These are phyloP conservation scores for Drosophila ustulata DNA, from an alignment of 2,888 invertebrate genomes.

Conservation along the genomic window DNA sequence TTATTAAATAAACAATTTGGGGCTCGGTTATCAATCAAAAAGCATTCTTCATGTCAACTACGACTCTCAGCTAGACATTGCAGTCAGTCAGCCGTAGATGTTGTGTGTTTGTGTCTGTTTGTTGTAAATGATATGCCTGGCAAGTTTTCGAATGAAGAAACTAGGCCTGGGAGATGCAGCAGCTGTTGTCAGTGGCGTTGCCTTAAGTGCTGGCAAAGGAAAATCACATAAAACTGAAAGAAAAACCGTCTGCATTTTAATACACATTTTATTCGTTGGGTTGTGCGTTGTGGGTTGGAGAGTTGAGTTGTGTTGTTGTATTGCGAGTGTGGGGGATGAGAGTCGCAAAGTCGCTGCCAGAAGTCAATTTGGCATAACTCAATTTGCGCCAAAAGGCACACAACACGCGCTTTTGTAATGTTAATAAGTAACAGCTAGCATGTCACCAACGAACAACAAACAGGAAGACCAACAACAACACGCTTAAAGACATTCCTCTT, in stretches of 20 bases:
- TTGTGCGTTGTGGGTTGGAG: not conserved
- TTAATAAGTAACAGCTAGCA: conserved; percentile 64
- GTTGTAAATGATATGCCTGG: conserved; percentile 54
- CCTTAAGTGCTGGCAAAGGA: conserved; percentile 67
- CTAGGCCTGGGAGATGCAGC: conserved; percentile 71
- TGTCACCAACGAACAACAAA: conserved; percentile 30
- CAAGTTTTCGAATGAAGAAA: conserved; percentile 37
- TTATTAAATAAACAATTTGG: conserved; percentile 72
- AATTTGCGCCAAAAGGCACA: conserved; percentile 67
- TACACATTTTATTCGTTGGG: conserved; percentile 37
- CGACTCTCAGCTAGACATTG: conserved; percentile 30
- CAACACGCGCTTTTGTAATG: conserved; percentile 74
- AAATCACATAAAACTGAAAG: conserved; percentile 48
- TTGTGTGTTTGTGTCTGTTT: conserved; percentile 14
- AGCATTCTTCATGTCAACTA: conserved; percentile 65
- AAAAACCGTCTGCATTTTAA: conserved; percentile 67
- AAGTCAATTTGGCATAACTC: conserved; percentile 77
- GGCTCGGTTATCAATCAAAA: conserved; percentile 72
- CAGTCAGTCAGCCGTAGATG: conserved; percentile 25
- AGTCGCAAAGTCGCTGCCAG: conserved; percentile 25
- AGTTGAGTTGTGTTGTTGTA: too few relatives aligned
- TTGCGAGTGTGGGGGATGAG: not conserved
- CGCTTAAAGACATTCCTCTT: conserved; percentile 72
- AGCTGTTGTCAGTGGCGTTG: conserved; percentile 48
- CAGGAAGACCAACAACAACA: conserved; percentile 33